Base-by-base conservation (phyloP, 2,888 invertebrate genomes). In the Alcis repandata region DNA sequence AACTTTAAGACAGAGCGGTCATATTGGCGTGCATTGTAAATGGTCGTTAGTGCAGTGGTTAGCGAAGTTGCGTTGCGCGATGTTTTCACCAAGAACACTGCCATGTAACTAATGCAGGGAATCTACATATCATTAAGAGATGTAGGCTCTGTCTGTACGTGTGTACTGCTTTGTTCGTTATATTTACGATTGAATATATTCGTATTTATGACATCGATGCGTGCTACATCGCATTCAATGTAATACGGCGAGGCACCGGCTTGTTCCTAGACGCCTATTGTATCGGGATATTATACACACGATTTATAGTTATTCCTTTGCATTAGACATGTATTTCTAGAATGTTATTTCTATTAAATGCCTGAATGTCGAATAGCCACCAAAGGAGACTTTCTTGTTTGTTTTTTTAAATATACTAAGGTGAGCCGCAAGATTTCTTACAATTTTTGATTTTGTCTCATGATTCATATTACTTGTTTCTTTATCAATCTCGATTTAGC, bases 121-220 rank as follows among this genome's bases (percentile, higher is more conserved):
- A 93, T 93, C 92, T 92, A 92, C 92, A 93, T 93, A 93, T 93
- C 93, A 93, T 93, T 93, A 92, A 92, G 90, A 91, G 91, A 92
- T 92, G 92, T 93, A 85, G 90, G 82, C 83, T 85, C 60, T 88
- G 86, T 85, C 46, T 89, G 82, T 90, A 91, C 91, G 92, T 91
- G 90, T 92, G 92, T 92, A 91, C 82, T 88, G 90, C 90, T 93
- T 93, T 92, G 92, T 92, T 88, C 82, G 78, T 80, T 90, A 89
- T 90, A 92, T 92, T 92, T 91, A 92, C 88, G 88, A 84, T 82
- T 86, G 79, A 82, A 85, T 85, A 53, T 51, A 51, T 82, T 82
- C 73, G 85, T 91, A 92, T 93, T 93, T 93, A 93, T 92, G 92
- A 91, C 84, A 82, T 83, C 81, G 80, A 79, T 79, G 84, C 79